Evolutionary conservation across 2,888 invertebrate species (phyloP).

Genomic region (Phortica magna): DNA sequence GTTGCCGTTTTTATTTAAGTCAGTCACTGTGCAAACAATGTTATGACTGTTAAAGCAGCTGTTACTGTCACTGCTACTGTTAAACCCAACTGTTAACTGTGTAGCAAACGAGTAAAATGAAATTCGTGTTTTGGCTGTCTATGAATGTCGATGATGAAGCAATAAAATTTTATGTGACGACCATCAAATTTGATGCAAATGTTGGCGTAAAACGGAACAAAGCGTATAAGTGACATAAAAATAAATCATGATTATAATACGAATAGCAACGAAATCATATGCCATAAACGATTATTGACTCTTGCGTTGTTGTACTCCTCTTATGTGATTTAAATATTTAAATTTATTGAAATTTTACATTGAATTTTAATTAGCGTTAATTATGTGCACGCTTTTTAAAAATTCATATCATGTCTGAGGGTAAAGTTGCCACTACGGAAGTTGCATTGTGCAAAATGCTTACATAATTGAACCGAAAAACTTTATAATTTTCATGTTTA

Average conservation of each 20-base stretch:
- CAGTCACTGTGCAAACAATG: too few species aligned
- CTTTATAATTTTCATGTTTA: conserved; percentile 57
- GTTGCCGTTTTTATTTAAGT: neutral
- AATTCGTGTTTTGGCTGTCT: neutral
- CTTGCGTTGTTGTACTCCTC: too few species aligned
- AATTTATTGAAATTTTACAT: too few species aligned
- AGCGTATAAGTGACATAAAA: too few species aligned
- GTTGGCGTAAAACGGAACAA: neutral
- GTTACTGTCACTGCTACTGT: too few species aligned
- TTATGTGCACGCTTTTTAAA: neutral
- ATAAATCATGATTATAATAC: too few species aligned
- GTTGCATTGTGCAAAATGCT: conserved; percentile 8
- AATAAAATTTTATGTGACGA: conserved; percentile 12
- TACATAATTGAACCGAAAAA: conserved; percentile 62
- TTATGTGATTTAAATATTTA: too few species aligned
- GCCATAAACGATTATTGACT: too few species aligned
- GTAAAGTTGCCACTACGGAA: neutral
- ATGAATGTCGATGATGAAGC: too few species aligned
- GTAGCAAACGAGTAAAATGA: neutral
- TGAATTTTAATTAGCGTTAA: conserved; percentile 5
- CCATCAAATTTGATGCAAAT: conserved; percentile 13
- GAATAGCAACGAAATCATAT: too few species aligned
- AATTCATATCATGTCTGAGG: neutral
- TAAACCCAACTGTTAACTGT: too few species aligned
- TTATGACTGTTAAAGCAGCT: too few species aligned